A percentile compares a stretch with the other conserved stretches of the same genome.
These are phyloP conservation scores for Watsonalla binaria DNA, from an alignment of 2,888 invertebrate species.

Conservation along the genomic window DNA sequence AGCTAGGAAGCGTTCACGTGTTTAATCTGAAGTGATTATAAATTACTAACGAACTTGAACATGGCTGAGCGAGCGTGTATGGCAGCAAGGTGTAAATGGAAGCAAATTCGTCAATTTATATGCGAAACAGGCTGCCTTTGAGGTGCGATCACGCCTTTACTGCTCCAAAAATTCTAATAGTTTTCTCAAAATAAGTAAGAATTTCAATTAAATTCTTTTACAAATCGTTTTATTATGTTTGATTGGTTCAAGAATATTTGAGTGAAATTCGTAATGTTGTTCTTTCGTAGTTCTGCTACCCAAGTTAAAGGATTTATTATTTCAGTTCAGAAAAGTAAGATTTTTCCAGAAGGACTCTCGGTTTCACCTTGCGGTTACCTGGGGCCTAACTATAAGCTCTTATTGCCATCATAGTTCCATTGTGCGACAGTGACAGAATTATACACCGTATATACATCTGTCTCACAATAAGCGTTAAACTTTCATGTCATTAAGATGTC, in stretches of 20 bases:
- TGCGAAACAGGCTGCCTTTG: conserved; percentile 71
- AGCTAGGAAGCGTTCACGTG: conserved; percentile 39
- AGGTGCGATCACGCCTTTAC: conserved; percentile 57
- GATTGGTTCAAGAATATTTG: not conserved
- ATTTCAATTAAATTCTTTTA: no score
- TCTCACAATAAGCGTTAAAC: no score
- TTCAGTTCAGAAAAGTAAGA: not conserved
- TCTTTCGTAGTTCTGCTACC: no score
- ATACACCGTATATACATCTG: no score
- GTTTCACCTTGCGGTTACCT: not conserved
- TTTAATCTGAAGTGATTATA: conserved; percentile 62
- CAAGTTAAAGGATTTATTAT: not conserved
- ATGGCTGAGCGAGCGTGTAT: conserved; percentile 42
- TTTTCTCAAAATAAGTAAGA: conserved; percentile 17
- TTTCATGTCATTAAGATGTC: no score
- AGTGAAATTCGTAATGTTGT: no score
- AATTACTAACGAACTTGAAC: conserved; percentile 56
- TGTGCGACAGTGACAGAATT: no score
- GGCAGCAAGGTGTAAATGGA: conserved; percentile 70
- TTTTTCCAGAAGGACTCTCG: not conserved
- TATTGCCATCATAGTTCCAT: no score
- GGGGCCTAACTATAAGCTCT: no score
- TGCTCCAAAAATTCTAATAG: conserved; percentile 48
- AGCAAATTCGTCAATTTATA: conserved; percentile 77
- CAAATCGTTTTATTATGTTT: not conserved